Conservation (phyloP, 1,140 invertebrate genomes). For the Cepaea nemoralis region DNA sequence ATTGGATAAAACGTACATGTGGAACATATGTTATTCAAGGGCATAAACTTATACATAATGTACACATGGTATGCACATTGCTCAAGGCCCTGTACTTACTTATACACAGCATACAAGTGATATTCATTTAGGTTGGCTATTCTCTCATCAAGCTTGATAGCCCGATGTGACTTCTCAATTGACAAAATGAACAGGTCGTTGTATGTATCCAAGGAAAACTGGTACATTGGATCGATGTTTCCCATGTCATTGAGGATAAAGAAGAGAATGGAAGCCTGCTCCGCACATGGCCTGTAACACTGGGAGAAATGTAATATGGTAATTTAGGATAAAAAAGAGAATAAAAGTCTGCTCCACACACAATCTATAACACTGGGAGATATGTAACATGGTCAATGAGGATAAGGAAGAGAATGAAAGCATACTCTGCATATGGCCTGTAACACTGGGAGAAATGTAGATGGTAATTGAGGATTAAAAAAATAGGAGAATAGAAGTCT, state of each 20-base stretch:
- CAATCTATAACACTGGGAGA: too few relatives aligned
- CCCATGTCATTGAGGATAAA: conserved; percentile 74
- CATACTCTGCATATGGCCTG: too few relatives aligned
- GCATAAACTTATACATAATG: too few relatives aligned
- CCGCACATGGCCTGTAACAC: conserved; percentile 72
- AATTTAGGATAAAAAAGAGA: background rate
- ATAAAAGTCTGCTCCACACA: background rate
- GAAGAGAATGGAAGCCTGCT: conserved; percentile 72
- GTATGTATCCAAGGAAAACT: conserved; percentile 73
- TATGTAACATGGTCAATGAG: too few relatives aligned
- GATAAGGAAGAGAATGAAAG: too few relatives aligned
- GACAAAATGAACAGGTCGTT: conserved; percentile 84
- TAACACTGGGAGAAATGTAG: too few relatives aligned
- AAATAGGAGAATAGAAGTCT: too few relatives aligned
- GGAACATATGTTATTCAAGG: too few relatives aligned
- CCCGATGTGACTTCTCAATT: conserved; percentile 83
- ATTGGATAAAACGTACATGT: too few relatives aligned
- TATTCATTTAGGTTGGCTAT: conserved; percentile 85
- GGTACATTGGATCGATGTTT: conserved; percentile 73
- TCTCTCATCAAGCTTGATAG: conserved; percentile 78
- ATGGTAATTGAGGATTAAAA: too few relatives aligned
- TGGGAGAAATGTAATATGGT: conserved; percentile 38
- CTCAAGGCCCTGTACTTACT: conserved; percentile 72
- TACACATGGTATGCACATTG: too few relatives aligned
- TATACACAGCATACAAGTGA: conserved; percentile 88